Evolutionary conservation across 2,113 vertebrate species (phyloP).

Genomic region (Mormyrus lacerda): DNA sequence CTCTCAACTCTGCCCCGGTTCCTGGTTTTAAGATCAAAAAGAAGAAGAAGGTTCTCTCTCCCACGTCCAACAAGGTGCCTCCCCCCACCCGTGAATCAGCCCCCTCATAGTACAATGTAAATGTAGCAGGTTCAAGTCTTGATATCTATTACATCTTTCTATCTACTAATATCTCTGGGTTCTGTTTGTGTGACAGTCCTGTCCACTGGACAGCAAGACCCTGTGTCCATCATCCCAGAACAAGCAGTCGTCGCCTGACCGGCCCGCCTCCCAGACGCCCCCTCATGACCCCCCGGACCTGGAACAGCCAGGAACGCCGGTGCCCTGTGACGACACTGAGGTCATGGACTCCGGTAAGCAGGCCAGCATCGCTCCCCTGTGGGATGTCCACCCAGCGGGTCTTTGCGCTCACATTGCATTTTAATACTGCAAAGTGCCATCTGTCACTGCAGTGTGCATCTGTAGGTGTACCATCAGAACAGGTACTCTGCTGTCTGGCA

Average conservation of each 20-base stretch:
- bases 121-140: neutral
- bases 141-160: neutral
- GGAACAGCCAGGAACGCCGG: slow-evolving; percentile 80
- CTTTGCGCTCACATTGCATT: neutral
- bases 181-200: slow-evolving; percentile 52
- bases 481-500: neutral
- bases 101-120: neutral
- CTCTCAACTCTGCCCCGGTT: slow-evolving; percentile 88
- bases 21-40: slow-evolving; percentile 95
- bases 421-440: neutral
- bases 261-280: slow-evolving; percentile 33
- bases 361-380: neutral
- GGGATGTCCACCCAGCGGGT: neutral
- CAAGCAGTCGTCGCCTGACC: slow-evolving; percentile 80
- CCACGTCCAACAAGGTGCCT: slow-evolving; percentile 79
- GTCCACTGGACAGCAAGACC: slow-evolving; percentile 76
- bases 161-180: neutral
- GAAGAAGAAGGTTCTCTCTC: slow-evolving; percentile 86
- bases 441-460: neutral
- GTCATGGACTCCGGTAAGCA: slow-evolving; percentile 65
- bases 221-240: slow-evolving; percentile 52
- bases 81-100: neutral
- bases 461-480: neutral
- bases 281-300: slow-evolving; percentile 67
- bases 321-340: slow-evolving; percentile 78